These are phyloP conservation scores for Fulica atra DNA, from an alignment of 2,113 vertebrate genomes.

Conservation along the genomic window DNA sequence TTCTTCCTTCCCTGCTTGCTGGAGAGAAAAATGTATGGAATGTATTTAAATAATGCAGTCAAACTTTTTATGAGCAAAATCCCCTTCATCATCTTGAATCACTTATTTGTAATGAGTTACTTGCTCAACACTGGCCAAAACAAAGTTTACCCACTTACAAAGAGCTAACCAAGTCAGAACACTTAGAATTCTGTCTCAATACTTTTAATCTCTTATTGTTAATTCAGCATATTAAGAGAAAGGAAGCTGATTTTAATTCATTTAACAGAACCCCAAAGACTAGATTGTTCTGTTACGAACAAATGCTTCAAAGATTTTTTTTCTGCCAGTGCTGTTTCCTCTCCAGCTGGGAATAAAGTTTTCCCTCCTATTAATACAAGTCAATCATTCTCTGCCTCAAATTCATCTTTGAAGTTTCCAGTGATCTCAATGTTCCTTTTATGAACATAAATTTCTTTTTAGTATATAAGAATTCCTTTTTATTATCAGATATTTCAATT, in stretches of 20 bases:
- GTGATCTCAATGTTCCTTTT: slow-evolving; percentile 45
- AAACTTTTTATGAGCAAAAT: slow-evolving; percentile 20
- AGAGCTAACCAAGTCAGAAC: slow-evolving; percentile 16
- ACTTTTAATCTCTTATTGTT: slow-evolving; percentile 12
- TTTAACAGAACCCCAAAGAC: slow-evolving; percentile 58
- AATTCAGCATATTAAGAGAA: slow-evolving; percentile 52
- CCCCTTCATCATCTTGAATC: slow-evolving; percentile 34
- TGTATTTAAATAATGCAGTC: slow-evolving; percentile 14
- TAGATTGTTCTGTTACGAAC: slow-evolving; percentile 66
- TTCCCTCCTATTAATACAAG: slow-evolving; percentile 45
- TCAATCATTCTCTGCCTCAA: slow-evolving; percentile 65
- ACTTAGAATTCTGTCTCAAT: slow-evolving; percentile 2
- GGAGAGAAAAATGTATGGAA: slow-evolving; percentile 40
- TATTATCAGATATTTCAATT: background rate
- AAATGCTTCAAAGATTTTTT: slow-evolving; percentile 64
- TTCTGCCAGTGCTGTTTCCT: slow-evolving; percentile 60
- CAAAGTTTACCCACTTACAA: slow-evolving; percentile 55
- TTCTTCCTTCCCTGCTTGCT: background rate
- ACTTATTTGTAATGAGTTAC: slow-evolving; percentile 37
- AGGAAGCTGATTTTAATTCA: slow-evolving; percentile 60
- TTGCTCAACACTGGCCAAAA: slow-evolving; percentile 12
- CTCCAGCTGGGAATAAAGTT: slow-evolving; percentile 70
- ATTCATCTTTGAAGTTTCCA: slow-evolving; percentile 56
- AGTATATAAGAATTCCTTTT: background rate
- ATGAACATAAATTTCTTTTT: slow-evolving; percentile 32